phyloP scores from a whole-genome alignment of 2,888 invertebrate genomes.

The Caenorhabditis auriculariae region DNA sequence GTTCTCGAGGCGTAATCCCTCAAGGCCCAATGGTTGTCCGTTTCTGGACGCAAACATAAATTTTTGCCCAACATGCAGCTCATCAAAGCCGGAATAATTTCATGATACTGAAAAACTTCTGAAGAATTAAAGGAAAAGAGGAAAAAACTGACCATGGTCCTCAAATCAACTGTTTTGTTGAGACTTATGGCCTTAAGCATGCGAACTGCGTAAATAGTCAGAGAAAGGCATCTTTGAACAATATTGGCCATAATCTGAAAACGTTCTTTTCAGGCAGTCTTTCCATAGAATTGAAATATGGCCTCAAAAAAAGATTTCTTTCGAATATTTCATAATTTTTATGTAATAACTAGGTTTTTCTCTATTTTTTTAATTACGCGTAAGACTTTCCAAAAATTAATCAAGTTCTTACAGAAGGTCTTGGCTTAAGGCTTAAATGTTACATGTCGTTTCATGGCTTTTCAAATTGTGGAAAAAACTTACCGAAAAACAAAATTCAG shows the following conservation, averaged over 20 bases:
- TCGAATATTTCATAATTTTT: neutral
- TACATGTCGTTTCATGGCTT: no score
- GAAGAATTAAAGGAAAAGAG: neutral
- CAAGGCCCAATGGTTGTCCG: slow-evolving; percentile 46
- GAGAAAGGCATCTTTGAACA: slow-evolving; percentile 33
- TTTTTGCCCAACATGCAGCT: slow-evolving; percentile 38
- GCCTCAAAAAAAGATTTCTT: neutral
- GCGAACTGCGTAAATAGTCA: slow-evolving; percentile 42
- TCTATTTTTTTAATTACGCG: neutral
- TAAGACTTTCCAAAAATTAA: neutral
- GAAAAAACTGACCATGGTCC: slow-evolving; percentile 23
- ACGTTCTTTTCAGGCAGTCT: no score
- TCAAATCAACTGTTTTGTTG: slow-evolving; percentile 32
- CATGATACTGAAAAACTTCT: slow-evolving; percentile 34
- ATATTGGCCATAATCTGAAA: slow-evolving; percentile 28
- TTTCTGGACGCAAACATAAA: slow-evolving; percentile 32
- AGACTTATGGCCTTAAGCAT: slow-evolving; percentile 24
- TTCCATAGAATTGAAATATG: slow-evolving; percentile 5
- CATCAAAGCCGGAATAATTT: slow-evolving; percentile 36
- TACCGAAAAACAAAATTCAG: no score
- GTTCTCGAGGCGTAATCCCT: slow-evolving; percentile 42
- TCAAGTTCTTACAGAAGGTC: no score
- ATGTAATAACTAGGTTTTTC: neutral
- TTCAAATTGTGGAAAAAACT: no score
- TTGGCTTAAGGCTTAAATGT: no score